phyloP scores from a whole-genome alignment of 2,888 invertebrate species.

The Sialis lutaria region DNA sequence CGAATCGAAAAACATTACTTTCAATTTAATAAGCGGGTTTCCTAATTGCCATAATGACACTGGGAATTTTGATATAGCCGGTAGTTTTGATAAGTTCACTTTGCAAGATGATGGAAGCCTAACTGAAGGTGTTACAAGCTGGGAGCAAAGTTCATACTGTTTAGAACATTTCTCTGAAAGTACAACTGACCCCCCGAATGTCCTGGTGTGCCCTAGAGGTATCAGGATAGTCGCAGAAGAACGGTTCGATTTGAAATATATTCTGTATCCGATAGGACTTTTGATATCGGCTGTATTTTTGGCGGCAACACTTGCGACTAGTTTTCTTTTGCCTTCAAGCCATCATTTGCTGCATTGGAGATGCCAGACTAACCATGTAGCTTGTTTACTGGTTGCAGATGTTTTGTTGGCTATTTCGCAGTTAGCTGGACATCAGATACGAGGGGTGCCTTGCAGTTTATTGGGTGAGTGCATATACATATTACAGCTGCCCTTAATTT shows the following conservation, averaged over 20 bases:
- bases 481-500: too few species aligned
- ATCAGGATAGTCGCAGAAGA: constrained; percentile 16
- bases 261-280: constrained; percentile 58
- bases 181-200: constrained; percentile 25
- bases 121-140: constrained; percentile 23
- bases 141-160: constrained; percentile 26
- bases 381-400: constrained; percentile 66
- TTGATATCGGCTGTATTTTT: constrained; percentile 68
- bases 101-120: constrained; percentile 36
- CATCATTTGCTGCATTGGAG: constrained; percentile 79
- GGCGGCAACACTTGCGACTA: constrained; percentile 62
- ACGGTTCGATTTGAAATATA: constrained; percentile 37
- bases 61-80: constrained; percentile 36
- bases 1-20: constrained; percentile 21
- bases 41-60: constrained; percentile 30
- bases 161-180: constrained; percentile 28
- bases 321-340: constrained; percentile 62
- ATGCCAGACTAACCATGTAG: constrained; percentile 75
- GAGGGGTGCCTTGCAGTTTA: constrained; percentile 41
- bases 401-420: constrained; percentile 62
- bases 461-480: constrained; percentile 39
- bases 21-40: constrained; percentile 26
- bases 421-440: constrained; percentile 42
- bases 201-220: constrained; percentile 43
- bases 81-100: constrained; percentile 32